A percentile compares a stretch with the other conserved stretches of the same genome.
These are phyloP conservation scores for Fregata magnificens DNA, from an alignment of 2,113 vertebrate species.

Conservation along the genomic window DNA sequence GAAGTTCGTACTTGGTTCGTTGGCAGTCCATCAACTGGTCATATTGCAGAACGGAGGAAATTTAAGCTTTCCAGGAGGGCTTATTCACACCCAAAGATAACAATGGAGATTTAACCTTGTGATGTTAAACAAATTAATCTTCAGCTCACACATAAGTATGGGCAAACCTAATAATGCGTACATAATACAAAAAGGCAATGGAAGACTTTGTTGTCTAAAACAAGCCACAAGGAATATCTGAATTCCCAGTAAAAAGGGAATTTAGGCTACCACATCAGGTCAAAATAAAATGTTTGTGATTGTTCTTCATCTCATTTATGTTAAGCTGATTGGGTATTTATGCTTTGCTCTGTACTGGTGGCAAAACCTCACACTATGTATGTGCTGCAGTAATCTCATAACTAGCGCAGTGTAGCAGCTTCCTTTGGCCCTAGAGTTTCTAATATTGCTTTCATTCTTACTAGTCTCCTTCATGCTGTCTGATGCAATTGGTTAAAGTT, in stretches of 20 bases:
- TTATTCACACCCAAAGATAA: background rate
- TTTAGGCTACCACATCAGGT: background rate
- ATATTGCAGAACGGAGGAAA: fast-evolving
- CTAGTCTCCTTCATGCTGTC: background rate
- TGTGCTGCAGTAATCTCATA: background rate
- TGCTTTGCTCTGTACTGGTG: background rate
- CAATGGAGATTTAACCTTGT: background rate
- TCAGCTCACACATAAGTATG: background rate
- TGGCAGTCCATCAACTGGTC: background rate
- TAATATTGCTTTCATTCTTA: background rate
- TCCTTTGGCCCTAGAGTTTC: background rate
- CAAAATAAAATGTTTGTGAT: background rate
- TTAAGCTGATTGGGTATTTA: background rate
- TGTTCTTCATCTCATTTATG: background rate
- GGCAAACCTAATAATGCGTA: background rate
- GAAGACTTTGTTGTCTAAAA: background rate
- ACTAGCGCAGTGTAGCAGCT: background rate
- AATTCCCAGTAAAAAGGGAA: background rate
- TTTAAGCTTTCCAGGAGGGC: background rate
- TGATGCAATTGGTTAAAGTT: background rate
- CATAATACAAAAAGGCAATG: background rate
- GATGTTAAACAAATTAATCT: background rate
- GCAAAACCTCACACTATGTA: background rate
- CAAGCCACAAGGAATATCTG: background rate
- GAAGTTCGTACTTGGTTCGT: background rate